Conservation (phyloP, 2,888 invertebrate species). For the Aporophyla lueneburgensis region DNA sequence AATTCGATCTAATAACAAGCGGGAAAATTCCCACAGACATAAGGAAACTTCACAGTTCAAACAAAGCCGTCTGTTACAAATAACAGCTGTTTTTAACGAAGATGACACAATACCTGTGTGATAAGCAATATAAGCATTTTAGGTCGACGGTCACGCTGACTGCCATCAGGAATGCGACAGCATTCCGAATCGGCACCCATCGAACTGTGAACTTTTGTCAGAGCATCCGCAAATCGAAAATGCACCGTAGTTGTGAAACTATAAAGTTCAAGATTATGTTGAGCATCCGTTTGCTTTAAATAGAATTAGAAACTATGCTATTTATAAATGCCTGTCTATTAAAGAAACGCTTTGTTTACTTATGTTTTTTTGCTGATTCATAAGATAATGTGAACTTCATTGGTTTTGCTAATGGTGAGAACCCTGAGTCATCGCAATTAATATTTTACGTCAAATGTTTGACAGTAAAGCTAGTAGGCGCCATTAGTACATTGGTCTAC, state of each 20-base stretch:
- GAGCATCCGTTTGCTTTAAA: constrained; percentile 10
- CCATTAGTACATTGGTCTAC: constrained; percentile 34
- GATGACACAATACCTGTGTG: constrained; percentile 58
- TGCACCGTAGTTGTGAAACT: not conserved
- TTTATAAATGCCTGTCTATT: constrained; percentile 37
- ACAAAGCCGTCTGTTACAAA: constrained; percentile 51
- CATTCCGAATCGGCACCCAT: constrained; percentile 65
- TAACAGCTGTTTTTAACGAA: constrained; percentile 46
- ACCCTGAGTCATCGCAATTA: constrained; percentile 45
- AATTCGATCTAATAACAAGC: constrained; percentile 2
- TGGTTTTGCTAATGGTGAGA: constrained; percentile 47
- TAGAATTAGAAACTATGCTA: constrained; percentile 44
- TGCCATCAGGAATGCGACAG: constrained; percentile 70
- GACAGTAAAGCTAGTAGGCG: constrained; percentile 25
- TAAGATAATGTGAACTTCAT: constrained; percentile 31
- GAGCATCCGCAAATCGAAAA: constrained; percentile 37
- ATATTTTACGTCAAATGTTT: constrained; percentile 37
- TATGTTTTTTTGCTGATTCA: constrained; percentile 47
- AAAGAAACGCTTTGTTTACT: constrained; percentile 48
- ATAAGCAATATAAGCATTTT: constrained; percentile 51
- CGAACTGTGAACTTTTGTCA: constrained; percentile 69
- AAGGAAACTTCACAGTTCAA: constrained; percentile 51
- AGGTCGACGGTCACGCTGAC: constrained; percentile 73
- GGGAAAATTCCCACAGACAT: constrained; percentile 53
- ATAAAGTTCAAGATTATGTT: constrained; percentile 15